Conservation (phyloP, 2,113 vertebrate genomes). For the Bombycilla garrulus region DNA sequence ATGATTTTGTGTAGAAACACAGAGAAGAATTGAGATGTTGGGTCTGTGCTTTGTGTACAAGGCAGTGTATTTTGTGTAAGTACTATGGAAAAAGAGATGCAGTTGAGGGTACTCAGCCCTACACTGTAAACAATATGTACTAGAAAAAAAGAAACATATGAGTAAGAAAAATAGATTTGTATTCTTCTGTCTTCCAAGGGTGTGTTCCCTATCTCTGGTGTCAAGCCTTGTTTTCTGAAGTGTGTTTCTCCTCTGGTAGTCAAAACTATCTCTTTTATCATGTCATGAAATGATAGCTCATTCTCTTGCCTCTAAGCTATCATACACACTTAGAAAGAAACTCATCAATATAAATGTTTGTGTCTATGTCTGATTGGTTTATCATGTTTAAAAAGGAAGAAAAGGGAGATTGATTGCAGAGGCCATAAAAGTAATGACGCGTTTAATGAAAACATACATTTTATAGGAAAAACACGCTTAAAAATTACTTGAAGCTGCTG, state of each 20-base stretch:
- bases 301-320: constrained; percentile 71
- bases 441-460: constrained; percentile 81
- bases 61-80: not conserved
- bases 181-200: not conserved
- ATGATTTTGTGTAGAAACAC: not conserved
- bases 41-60: not conserved
- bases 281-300: constrained; percentile 62
- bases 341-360: constrained; percentile 78
- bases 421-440: constrained; percentile 81
- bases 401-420: constrained; percentile 76
- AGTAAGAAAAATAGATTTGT: not conserved
- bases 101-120: not conserved
- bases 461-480: constrained; percentile 78
- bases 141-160: not conserved
- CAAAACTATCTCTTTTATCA: constrained; percentile 60
- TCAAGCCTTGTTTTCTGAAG: not conserved
- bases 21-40: not conserved
- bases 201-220: not conserved
- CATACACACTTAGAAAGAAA: constrained; percentile 61
- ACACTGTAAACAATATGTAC: not conserved
- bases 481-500: constrained; percentile 72
- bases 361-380: constrained; percentile 78
- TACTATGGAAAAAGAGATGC: not conserved
- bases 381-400: constrained; percentile 68
- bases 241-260: not conserved